Conservation (phyloP, 2,888 invertebrate genomes). For the Cecidostiba fungosa region DNA sequence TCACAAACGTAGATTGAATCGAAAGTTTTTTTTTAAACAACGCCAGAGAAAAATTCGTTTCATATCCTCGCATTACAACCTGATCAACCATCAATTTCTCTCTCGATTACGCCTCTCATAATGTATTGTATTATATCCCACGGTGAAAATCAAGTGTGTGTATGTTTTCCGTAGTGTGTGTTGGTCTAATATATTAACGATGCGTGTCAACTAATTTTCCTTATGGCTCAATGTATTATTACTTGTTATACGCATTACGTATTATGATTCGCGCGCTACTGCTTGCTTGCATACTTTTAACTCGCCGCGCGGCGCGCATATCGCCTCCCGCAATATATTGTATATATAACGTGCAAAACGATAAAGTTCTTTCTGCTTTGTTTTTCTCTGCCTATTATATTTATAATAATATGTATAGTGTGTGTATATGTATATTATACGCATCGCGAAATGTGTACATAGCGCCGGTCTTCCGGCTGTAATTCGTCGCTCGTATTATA, state of each 20-base stretch:
- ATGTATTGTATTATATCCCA: background rate
- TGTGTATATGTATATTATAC: background rate
- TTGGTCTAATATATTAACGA: slow-evolving; percentile 33
- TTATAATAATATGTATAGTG: slow-evolving; percentile 18
- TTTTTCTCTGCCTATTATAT: background rate
- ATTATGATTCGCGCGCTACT: slow-evolving; percentile 46
- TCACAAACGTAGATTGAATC: background rate
- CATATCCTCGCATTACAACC: background rate
- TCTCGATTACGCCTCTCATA: background rate
- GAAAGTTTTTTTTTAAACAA: background rate
- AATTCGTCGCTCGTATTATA: no score
- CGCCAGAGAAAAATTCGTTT: slow-evolving; percentile 19
- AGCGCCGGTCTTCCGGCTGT: background rate
- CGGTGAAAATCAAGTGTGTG: slow-evolving; percentile 27
- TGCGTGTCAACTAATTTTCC: slow-evolving; percentile 37
- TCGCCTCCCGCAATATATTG: background rate
- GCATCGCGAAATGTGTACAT: background rate
- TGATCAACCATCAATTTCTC: background rate
- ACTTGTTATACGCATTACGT: slow-evolving; percentile 53
- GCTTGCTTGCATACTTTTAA: slow-evolving; percentile 8
- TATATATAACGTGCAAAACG: slow-evolving; percentile 53
- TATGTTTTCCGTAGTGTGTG: background rate
- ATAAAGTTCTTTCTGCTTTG: slow-evolving; percentile 30
- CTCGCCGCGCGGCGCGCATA: background rate
- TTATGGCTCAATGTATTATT: slow-evolving; percentile 14